Base-by-base conservation (phyloP, 2,113 vertebrate species). In the Notechis scutatus region DNA sequence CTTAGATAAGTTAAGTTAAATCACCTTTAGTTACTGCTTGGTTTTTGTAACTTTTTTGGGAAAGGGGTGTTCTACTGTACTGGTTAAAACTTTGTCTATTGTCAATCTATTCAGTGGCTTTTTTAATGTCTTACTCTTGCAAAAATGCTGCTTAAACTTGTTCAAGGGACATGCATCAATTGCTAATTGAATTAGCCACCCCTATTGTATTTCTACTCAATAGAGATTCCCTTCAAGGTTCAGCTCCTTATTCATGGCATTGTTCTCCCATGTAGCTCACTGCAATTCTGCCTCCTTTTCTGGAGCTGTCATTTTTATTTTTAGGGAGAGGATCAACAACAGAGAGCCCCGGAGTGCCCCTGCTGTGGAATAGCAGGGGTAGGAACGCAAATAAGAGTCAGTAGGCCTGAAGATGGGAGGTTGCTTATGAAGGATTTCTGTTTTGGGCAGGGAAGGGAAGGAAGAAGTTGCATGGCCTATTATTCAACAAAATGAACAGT, bases 121-220 rank as follows among this genome's bases (percentile, higher is more conserved):
- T 90, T 93, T 91, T 91, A 45, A 94, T 96, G 96, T 89, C 61
- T 61, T 95, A 39, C 0, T 23, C 88, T 91, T 29, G 4, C 15
- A 85, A 61, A 93, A 95, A 95, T 93, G 87, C 91, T 85, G 47
- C 93, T 92, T 64, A 96, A 96, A 95, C 96, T 96, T 96, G 91
- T 95, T 97, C 94, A 95, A 96, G 93, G 52, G 95, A 93, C 95
- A 96, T 90, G 93, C 95, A 96, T 97, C 96, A 93, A 69, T 97
- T 95, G 94, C 95, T 97, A 98, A 97, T 96, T 97, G 95, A 97
- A 97, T 96, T 96, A 97, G 90, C 94, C 91, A 96, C 90, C 90
- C 4, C 95, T 95, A 95, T 94, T 97, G 96, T 96, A 90, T 94
- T 97, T 95, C 95, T 89, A 94, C 94, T 97, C 96, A 97, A 93